These are phyloP conservation scores for Tipula confusa DNA, from an alignment of 2,888 invertebrate species.

Conservation along the genomic window DNA sequence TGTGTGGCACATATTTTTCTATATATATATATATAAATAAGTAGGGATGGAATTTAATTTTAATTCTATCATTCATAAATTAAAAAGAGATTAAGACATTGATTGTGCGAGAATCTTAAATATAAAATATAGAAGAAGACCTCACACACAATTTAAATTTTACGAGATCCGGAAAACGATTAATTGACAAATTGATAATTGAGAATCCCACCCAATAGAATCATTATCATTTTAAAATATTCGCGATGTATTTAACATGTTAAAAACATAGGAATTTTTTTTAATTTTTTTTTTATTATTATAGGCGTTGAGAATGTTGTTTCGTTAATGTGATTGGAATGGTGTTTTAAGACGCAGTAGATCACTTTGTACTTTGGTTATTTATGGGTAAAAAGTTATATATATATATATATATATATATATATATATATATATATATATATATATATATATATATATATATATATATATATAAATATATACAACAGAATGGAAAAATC, in stretches of 20 bases:
- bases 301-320: background rate
- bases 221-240: background rate
- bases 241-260: background rate
- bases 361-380: background rate
- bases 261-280: background rate
- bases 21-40: background rate
- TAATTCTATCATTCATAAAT: background rate
- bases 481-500: background rate
- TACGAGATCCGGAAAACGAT: background rate
- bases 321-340: constrained; percentile 3
- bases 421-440: too few species aligned
- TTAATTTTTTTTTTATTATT: background rate
- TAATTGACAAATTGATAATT: background rate
- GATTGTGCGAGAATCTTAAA: background rate
- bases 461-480: too few species aligned
- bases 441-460: too few species aligned
- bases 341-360: background rate
- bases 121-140: too few species aligned
- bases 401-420: too few species aligned
- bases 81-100: background rate
- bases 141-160: background rate
- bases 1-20: background rate
- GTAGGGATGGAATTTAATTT: background rate
- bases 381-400: background rate
- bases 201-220: background rate